Evolutionary conservation across 2,888 invertebrate species (phyloP).

Genomic region (Graphium colonna): DNA sequence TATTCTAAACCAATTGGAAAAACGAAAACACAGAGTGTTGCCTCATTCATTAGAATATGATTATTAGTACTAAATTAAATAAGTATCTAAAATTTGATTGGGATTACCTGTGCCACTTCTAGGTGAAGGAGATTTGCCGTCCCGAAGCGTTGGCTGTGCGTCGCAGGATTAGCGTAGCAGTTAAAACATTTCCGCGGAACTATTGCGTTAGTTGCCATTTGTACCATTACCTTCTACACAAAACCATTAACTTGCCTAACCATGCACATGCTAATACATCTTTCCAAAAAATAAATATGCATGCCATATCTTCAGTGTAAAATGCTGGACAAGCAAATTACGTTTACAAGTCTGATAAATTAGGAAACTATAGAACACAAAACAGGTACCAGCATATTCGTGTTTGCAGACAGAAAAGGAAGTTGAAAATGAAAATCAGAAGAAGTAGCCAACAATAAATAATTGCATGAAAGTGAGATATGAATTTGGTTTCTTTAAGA

Average conservation of each 20-base stretch:
- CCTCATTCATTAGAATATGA: too few relatives aligned
- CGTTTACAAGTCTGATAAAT: background rate
- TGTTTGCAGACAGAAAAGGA: background rate
- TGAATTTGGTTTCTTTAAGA: background rate
- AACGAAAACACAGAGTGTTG: too few relatives aligned
- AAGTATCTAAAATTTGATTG: background rate
- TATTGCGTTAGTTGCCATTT: conserved; percentile 47
- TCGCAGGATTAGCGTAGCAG: background rate
- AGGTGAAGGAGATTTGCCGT: background rate
- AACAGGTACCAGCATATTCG: background rate
- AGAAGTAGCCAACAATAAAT: background rate
- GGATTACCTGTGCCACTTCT: conserved; percentile 4
- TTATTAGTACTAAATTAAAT: too few relatives aligned
- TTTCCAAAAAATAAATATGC: background rate
- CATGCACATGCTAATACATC: conserved; percentile 16
- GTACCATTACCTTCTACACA: conserved; percentile 48
- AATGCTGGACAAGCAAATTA: too few relatives aligned
- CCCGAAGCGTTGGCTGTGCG: background rate
- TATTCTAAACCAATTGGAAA: too few relatives aligned
- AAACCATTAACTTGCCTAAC: conserved; percentile 24
- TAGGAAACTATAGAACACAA: background rate
- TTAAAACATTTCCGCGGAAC: conserved; percentile 19
- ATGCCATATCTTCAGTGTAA: background rate
- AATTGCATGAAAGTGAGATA: background rate
- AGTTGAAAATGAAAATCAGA: background rate